These are phyloP conservation scores for Sceloporus tristichus DNA, from an alignment of 2,113 vertebrate species.

Conservation along the genomic window DNA sequence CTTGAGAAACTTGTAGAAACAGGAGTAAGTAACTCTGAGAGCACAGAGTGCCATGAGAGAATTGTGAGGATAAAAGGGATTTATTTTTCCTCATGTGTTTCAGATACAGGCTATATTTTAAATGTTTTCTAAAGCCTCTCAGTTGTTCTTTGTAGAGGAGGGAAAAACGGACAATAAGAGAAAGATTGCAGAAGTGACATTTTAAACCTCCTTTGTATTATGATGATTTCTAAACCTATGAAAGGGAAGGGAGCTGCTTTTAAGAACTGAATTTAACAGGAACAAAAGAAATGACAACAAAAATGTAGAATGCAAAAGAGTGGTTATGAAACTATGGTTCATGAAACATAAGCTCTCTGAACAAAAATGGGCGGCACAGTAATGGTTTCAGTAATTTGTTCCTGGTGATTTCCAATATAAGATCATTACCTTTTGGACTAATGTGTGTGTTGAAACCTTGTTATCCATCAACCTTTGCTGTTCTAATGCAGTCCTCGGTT, in stretches of 20 bases:
- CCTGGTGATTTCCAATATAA: not conserved
- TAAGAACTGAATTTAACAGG: not conserved
- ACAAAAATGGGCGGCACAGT: not conserved
- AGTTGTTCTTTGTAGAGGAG: not conserved
- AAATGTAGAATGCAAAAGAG: not conserved
- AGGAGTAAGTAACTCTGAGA: conserved; percentile 33
- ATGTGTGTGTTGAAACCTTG: not conserved
- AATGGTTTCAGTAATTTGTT: not conserved
- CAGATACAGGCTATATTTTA: conserved; percentile 34
- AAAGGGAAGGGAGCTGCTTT: not conserved
- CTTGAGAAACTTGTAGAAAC: not conserved
- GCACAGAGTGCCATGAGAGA: conserved; percentile 2
- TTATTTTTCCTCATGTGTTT: conserved; percentile 44
- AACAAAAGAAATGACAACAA: not conserved
- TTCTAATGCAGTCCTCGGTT: not conserved
- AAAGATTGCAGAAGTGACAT: conserved; percentile 41
- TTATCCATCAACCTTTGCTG: not conserved
- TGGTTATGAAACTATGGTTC: not conserved
- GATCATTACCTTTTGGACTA: not conserved
- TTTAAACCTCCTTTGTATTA: conserved; percentile 8
- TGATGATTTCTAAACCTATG: not conserved
- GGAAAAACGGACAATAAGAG: not conserved
- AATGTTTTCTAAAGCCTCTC: conserved; percentile 50
- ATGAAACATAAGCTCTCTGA: not conserved
- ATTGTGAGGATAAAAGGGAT: conserved; percentile 4